These are phyloP conservation scores for Trematocara stigmaticum DNA, from an alignment of 2,113 vertebrate species.

Conservation along the genomic window DNA sequence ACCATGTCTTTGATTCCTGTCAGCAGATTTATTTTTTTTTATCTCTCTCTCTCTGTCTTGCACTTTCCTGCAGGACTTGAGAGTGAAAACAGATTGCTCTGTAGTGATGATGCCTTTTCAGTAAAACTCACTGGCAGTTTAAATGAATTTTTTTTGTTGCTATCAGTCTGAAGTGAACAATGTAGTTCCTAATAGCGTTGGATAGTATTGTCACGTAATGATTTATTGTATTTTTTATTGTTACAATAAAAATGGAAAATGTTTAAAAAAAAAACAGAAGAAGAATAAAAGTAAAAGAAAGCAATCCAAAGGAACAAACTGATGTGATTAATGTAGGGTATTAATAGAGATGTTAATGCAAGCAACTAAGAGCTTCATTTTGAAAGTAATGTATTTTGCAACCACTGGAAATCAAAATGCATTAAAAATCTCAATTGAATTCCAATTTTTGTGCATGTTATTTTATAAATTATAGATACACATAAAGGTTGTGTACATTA, in stretches of 20 bases:
- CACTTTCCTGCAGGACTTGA: neutral
- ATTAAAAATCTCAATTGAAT: neutral
- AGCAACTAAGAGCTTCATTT: neutral
- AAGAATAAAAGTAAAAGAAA: neutral
- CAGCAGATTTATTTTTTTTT: neutral
- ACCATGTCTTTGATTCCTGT: conserved; percentile 21
- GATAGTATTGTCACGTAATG: neutral
- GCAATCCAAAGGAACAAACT: neutral
- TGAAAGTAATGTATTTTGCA: neutral
- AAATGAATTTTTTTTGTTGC: neutral
- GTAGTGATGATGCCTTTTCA: neutral
- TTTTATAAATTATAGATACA: neutral
- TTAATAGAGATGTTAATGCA: neutral
- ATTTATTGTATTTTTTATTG: neutral
- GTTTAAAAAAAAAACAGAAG: neutral
- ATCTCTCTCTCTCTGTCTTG: neutral
- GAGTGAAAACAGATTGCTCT: neutral
- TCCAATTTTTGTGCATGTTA: neutral
- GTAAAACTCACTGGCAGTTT: neutral
- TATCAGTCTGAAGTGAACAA: neutral
- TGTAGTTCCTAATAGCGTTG: neutral
- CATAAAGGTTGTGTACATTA: neutral
- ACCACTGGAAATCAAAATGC: neutral
- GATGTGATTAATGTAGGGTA: neutral
- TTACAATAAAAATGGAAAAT: neutral